Evolutionary conservation across 2,797 vertebrate species (phyloP).

Genomic region (Linurgus olivaceus): DNA sequence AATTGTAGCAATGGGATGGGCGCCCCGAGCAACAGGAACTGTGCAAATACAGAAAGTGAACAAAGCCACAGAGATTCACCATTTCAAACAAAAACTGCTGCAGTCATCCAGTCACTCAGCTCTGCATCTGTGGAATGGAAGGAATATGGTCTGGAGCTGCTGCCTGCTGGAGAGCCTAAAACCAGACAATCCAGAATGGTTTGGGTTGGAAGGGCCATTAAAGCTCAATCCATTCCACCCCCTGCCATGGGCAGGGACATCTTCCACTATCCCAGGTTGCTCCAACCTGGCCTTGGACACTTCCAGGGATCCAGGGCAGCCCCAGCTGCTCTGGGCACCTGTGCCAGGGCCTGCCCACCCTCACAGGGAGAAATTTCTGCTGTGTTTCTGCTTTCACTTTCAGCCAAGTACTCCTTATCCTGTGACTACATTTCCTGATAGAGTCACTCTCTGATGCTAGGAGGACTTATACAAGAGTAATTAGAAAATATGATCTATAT

Average conservation of each 20-base stretch:
- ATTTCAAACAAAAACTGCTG: neutral
- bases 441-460: neutral
- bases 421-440: neutral
- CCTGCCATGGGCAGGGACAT: neutral
- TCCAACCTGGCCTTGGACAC: accelerated
- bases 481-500: neutral
- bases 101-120: neutral
- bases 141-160: neutral
- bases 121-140: neutral
- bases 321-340: neutral
- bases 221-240: neutral
- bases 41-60: neutral
- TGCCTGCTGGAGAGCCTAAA: neutral
- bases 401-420: neutral
- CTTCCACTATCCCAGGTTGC: accelerated
- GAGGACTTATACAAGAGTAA: neutral
- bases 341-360: neutral
- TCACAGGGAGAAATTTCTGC: neutral
- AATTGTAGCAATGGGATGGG: accelerated
- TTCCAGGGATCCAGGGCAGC: neutral
- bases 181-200: neutral
- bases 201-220: neutral
- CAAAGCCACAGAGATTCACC: neutral
- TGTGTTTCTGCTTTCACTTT: neutral
- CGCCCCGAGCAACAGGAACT: neutral